A percentile compares a stretch with the other conserved stretches of the same genome.
These are phyloP conservation scores for Parasteatoda lunata DNA, from an alignment of 2,888 invertebrate genomes.

Conservation along the genomic window DNA sequence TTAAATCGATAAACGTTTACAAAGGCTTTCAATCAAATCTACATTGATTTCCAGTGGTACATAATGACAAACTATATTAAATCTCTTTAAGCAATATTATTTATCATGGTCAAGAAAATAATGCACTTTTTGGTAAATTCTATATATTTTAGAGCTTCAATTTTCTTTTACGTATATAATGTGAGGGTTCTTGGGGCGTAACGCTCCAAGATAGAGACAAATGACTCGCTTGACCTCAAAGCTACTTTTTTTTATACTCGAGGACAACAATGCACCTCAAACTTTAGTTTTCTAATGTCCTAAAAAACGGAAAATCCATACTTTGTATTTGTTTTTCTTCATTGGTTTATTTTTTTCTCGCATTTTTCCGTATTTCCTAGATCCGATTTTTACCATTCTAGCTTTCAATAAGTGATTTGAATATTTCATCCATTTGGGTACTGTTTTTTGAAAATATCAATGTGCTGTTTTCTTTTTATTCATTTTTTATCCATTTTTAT, in stretches of 20 bases:
- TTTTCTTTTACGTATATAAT: not conserved
- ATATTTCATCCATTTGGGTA: constrained; percentile 2
- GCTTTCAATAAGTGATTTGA: not conserved
- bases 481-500: not conserved
- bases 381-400: not conserved
- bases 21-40: no score
- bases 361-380: not conserved
- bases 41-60: no score
- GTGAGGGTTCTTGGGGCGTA: not conserved
- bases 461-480: not conserved
- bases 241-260: not conserved
- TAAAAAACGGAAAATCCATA: not conserved
- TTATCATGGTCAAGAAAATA: no score
- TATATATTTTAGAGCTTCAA: not conserved
- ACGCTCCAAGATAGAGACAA: not conserved
- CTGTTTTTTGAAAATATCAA: not conserved
- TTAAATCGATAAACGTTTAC: no score
- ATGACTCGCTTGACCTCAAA: not conserved
- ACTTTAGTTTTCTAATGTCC: not conserved
- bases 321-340: not conserved
- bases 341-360: not conserved
- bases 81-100: no score
- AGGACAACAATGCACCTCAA: not conserved
- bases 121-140: not conserved
- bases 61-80: no score